Base-by-base conservation (phyloP, 2,113 vertebrate genomes). In the Ursus arctos region DNA sequence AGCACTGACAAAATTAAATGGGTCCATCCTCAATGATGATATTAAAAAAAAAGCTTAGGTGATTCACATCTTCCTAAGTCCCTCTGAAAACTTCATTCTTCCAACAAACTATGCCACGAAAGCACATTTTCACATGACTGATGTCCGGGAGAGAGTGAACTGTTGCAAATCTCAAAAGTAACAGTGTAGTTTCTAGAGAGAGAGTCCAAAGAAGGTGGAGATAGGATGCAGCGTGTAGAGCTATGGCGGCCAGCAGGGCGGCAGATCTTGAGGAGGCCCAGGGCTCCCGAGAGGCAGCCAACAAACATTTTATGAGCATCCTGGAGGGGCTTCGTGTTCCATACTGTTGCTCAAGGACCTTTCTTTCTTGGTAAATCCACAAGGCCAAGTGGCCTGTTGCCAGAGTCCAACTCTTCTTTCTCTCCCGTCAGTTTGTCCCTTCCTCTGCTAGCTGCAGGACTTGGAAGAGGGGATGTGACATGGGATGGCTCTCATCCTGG, bases 311-410 rank as follows among this genome's bases (percentile, higher is more conserved):
- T 89, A 82, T 72, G 86, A 97, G 61, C 83, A 67, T 87, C 79
- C 87, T 83, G 47, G 80, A 74, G 80, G 69, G 80, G 76, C 74
- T 93, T 95, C 84, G 81, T 88, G 88, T 96, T 97, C 96, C 94
- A 77, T 88, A 81, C 53, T 0, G 1, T 95, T 89, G 77, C 77
- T 91, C 94, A 94, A 80, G 94, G 40, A 74, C 57, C 28, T 72
- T 88, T 57, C 69, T 55, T 69, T 65, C 63, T 87, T 93, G 57
- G 89, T 92, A 59, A 96, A 51, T 79, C 55, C 74, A 88, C 59
- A 61, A 90, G 95, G 87, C 94, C 77, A 61, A 91, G 49, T 96
- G 90, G 88, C 57, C 71, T 31, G 3, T 92, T 94, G 94, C 95
- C 95, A 93, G 63, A 49, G 84, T 96, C 94, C 94, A 81, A 93